Percentiles rank a stretch among this genome's conserved stretches.
Conservation (phyloP, 2,797 vertebrate species). For the Sandelia bainsii region DNA sequence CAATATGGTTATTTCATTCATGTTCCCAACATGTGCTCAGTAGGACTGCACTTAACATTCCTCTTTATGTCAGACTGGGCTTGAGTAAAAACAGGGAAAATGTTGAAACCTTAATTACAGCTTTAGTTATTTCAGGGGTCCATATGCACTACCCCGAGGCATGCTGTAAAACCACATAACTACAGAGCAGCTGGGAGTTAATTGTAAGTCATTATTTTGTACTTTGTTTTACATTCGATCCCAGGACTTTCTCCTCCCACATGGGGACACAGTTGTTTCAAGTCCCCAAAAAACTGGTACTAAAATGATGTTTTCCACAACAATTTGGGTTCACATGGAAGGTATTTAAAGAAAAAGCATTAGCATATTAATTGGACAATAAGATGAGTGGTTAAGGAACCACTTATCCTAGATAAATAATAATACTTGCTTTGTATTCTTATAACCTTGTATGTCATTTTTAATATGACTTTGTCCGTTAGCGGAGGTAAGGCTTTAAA, state of each 20-base stretch:
- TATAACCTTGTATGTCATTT: conserved; percentile 11
- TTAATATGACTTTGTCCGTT: neutral
- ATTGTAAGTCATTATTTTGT: conserved; percentile 84
- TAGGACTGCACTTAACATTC: conserved; percentile 41
- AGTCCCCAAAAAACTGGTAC: conserved; percentile 19
- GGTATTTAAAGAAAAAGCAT: conserved; percentile 8
- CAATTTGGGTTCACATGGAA: conserved; percentile 28
- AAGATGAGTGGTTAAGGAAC: neutral
- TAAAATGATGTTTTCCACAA: conserved; percentile 6
- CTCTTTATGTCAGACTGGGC: conserved; percentile 57
- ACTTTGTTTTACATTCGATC: conserved; percentile 74
- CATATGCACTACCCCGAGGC: conserved; percentile 71
- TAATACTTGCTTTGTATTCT: neutral
- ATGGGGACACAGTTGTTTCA: conserved; percentile 49
- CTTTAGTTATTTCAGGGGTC: conserved; percentile 78
- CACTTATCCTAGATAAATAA: neutral
- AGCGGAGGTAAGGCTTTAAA: conserved; percentile 3
- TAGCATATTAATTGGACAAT: neutral
- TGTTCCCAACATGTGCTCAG: conserved; percentile 16
- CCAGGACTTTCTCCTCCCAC: conserved; percentile 81
- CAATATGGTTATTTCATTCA: neutral
- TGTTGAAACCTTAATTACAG: conserved; percentile 76
- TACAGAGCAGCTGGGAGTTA: conserved; percentile 79
- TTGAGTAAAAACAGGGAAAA: conserved; percentile 74
- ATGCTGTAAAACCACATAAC: conserved; percentile 81